Conservation (phyloP, 1,140 invertebrate species). For the Cydia pomonella region DNA sequence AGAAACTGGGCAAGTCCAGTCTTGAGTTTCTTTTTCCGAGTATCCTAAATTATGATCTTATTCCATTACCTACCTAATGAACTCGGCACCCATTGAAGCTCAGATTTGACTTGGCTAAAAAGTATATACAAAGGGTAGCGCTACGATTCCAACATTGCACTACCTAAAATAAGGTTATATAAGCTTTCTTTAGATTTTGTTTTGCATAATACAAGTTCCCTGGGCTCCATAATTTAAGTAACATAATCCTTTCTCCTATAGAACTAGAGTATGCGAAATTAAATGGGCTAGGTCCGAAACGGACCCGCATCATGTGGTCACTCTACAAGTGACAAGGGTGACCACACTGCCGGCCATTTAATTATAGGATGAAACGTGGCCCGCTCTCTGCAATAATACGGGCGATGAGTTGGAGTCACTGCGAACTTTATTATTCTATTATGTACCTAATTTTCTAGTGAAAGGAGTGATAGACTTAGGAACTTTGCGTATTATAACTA, state of each 20-base stretch:
- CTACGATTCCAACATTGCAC: no score
- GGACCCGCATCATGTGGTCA: constrained; percentile 27
- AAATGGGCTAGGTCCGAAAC: constrained; percentile 12
- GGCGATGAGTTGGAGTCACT: background rate
- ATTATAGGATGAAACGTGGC: constrained; percentile 26
- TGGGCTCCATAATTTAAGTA: background rate
- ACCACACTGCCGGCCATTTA: constrained; percentile 28
- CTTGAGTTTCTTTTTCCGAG: no score
- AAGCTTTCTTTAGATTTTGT: background rate
- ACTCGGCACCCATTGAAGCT: no score
- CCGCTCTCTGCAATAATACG: background rate
- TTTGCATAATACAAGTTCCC: background rate
- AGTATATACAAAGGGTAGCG: no score
- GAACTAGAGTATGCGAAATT: constrained; percentile 15
- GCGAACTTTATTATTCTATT: background rate
- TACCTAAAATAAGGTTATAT: no score
- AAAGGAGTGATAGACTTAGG: background rate
- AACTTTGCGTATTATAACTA: no score
- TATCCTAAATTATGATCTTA: no score
- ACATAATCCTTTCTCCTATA: background rate
- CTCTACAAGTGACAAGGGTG: constrained; percentile 29
- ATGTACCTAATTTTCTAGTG: background rate
- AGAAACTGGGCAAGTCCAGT: no score
- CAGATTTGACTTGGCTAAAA: no score
- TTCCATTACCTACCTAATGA: no score